These are phyloP conservation scores for Pseudococcus viburni DNA, from an alignment of 2,888 invertebrate species.

Conservation along the genomic window DNA sequence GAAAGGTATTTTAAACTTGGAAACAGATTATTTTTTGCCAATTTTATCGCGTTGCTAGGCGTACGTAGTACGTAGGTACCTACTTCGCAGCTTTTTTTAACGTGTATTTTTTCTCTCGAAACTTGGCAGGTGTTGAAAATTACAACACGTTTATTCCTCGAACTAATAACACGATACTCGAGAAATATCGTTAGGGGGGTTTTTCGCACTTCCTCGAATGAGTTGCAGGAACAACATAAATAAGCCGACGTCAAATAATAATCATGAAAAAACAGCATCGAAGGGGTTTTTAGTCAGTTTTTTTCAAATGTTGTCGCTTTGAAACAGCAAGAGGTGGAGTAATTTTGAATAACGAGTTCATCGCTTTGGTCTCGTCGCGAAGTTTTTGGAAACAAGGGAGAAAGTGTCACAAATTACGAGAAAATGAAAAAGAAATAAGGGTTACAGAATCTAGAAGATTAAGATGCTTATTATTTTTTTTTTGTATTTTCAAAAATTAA, in stretches of 20 bases:
- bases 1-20: constrained; percentile 39
- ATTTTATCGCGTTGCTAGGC: constrained; percentile 11
- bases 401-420: too few species aligned
- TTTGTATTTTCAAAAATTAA: too few species aligned
- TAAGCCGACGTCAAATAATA: neutral
- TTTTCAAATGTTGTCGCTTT: neutral
- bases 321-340: too few species aligned
- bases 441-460: too few species aligned
- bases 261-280: neutral
- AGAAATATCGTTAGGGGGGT: neutral
- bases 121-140: constrained; percentile 11
- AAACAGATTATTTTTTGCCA: constrained; percentile 16
- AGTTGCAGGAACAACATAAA: neutral
- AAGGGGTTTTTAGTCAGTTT: neutral
- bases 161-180: neutral
- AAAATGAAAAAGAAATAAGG: too few species aligned
- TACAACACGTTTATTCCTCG: constrained; percentile 4
- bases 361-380: too few species aligned
- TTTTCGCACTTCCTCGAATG: neutral
- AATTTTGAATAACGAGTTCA: too few species aligned
- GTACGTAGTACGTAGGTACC: neutral
- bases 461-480: too few species aligned
- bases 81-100: neutral
- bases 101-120: neutral
- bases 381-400: too few species aligned